These are phyloP conservation scores for Epinephelus fuscoguttatus DNA, from an alignment of 2,113 vertebrate species.

Conservation along the genomic window DNA sequence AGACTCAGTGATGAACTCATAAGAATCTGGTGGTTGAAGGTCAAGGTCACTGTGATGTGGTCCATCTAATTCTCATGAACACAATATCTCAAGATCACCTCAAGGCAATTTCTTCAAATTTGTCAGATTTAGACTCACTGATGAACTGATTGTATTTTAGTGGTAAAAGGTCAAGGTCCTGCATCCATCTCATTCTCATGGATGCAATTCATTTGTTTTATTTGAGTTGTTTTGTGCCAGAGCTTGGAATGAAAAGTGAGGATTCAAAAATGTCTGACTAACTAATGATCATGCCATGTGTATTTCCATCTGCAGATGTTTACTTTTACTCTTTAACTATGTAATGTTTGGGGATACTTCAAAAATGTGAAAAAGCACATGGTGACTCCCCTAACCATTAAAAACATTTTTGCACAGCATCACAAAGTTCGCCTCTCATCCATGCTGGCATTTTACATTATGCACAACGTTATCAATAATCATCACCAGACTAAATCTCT, in stretches of 20 bases:
- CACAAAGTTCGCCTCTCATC: conserved; percentile 46
- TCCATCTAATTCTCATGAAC: too few relatives aligned
- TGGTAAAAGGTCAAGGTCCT: too few relatives aligned
- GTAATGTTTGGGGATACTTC: background rate
- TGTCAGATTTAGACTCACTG: too few relatives aligned
- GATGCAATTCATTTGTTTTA: too few relatives aligned
- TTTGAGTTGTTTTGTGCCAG: background rate
- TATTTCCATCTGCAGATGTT: background rate
- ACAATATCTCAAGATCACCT: too few relatives aligned
- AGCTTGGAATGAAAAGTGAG: background rate
- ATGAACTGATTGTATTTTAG: too few relatives aligned
- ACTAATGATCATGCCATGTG: background rate
- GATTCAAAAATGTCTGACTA: conserved; percentile 1
- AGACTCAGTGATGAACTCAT: too few relatives aligned
- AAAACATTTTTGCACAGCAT: conserved; percentile 32
- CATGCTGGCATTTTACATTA: conserved; percentile 67
- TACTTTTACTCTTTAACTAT: background rate
- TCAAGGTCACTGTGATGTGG: too few relatives aligned
- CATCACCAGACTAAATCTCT: conserved; percentile 65
- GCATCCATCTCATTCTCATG: too few relatives aligned
- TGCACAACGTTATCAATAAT: conserved; percentile 73
- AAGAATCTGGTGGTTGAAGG: too few relatives aligned
- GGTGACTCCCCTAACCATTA: conserved; percentile 22
- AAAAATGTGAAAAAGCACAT: conserved; percentile 7
- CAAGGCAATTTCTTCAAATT: too few relatives aligned